phyloP scores from a whole-genome alignment of 2,888 invertebrate species.

The Ophion slaviceki region DNA sequence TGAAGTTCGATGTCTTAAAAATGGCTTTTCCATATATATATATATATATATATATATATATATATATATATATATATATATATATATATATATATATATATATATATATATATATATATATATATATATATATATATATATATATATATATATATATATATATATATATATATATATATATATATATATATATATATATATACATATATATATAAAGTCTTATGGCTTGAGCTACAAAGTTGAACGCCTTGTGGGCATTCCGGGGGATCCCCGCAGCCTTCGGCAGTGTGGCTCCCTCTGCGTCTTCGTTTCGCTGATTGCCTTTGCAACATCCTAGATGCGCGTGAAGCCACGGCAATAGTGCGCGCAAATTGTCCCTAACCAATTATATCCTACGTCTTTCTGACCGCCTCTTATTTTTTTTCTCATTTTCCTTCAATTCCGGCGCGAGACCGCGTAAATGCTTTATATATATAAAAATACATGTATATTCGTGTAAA shows the following conservation, averaged over 20 bases:
- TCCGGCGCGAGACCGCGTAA: conserved; percentile 1
- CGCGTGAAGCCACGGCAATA: conserved; percentile 46
- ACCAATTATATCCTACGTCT: conserved; percentile 57
- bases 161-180: no score
- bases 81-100: neutral
- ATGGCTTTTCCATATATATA: no score
- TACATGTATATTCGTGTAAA: conserved; percentile 29
- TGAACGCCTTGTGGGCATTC: neutral
- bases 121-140: no score
- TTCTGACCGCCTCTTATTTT: conserved; percentile 9
- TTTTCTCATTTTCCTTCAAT: conserved; percentile 19
- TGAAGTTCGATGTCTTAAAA: no score
- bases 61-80: no score
- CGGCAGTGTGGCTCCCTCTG: conserved; percentile 17
- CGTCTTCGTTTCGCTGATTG: conserved; percentile 63
- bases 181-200: no score
- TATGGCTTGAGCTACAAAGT: neutral
- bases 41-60: no score
- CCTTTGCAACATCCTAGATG: conserved; percentile 68
- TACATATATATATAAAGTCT: neutral
- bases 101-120: no score
- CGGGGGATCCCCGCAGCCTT: conserved; percentile 11
- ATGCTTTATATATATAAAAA: conserved; percentile 9
- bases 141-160: no score
- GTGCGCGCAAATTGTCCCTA: conserved; percentile 62